phyloP scores from a whole-genome alignment of 1,140 invertebrate species.

The Heliothis virescens region DNA sequence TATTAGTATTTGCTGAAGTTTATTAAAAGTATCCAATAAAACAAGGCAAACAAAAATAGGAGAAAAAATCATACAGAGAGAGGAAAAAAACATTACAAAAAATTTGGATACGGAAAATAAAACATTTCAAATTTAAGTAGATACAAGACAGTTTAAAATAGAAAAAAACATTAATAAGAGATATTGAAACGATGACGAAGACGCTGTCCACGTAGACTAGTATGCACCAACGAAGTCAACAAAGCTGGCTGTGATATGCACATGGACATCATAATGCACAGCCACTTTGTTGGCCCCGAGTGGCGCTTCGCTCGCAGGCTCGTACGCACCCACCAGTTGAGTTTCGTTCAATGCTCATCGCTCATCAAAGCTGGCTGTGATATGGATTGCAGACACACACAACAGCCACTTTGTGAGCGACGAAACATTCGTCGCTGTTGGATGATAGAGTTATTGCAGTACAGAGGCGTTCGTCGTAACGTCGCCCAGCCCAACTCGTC shows the following conservation, averaged over 20 bases:
- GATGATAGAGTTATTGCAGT: neutral
- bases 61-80: neutral
- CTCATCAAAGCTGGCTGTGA: constrained; percentile 86
- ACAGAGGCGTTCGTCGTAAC: constrained; percentile 5
- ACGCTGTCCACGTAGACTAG: neutral
- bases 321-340: neutral
- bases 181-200: neutral
- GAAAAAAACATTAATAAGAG: neutral
- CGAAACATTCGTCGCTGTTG: constrained; percentile 26
- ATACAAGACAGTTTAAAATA: constrained; percentile 5
- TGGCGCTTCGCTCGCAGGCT: neutral
- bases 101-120: neutral
- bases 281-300: constrained; percentile 72
- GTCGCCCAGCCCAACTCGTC: constrained; percentile 81
- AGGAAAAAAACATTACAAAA: neutral
- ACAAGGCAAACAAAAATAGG: neutral
- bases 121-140: too few relatives aligned
- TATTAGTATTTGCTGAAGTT: neutral
- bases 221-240: constrained; percentile 73
- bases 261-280: constrained; percentile 68
- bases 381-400: constrained; percentile 71
- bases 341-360: constrained; percentile 57
- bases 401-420: constrained; percentile 82
- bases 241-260: constrained; percentile 86
- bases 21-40: neutral